phyloP scores from a whole-genome alignment of 2,888 invertebrate genomes.

The Drosophila aldrichi region DNA sequence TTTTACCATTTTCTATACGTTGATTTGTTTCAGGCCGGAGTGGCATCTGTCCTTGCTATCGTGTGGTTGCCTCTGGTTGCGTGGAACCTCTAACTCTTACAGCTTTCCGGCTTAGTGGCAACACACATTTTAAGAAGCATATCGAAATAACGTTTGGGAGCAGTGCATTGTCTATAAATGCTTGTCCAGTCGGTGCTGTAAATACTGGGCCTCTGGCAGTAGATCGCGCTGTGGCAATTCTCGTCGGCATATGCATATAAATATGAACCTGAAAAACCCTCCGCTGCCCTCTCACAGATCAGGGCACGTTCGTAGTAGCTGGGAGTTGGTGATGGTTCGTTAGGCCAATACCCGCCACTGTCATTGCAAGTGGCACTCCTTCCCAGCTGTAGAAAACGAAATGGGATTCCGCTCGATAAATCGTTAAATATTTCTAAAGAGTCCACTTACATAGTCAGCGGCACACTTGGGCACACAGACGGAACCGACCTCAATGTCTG shows the following conservation, averaged over 20 bases:
- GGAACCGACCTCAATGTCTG: neutral
- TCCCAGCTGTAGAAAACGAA: neutral
- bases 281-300: constrained; percentile 23
- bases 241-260: constrained; percentile 37
- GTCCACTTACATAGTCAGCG: constrained; percentile 44
- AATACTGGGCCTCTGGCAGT: constrained; percentile 40
- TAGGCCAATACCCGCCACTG: constrained; percentile 2
- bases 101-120: constrained; percentile 32
- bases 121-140: constrained; percentile 19
- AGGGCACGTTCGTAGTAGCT: neutral
- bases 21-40: too few species aligned
- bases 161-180: constrained; percentile 22
- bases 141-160: constrained; percentile 41
- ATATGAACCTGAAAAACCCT: neutral
- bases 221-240: constrained; percentile 49
- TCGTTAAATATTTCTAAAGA: accelerated
- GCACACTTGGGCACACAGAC: constrained; percentile 54
- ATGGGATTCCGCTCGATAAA: neutral
- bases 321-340: constrained; percentile 24
- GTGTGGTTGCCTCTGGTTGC: too few species aligned
- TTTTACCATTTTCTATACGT: neutral
- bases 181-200: constrained; percentile 23
- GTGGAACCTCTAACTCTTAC: neutral
- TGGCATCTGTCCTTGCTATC: too few species aligned
- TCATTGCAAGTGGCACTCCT: constrained; percentile 27